phyloP scores from a whole-genome alignment of 2,797 vertebrate species.

The Rhinoraja longicauda region DNA sequence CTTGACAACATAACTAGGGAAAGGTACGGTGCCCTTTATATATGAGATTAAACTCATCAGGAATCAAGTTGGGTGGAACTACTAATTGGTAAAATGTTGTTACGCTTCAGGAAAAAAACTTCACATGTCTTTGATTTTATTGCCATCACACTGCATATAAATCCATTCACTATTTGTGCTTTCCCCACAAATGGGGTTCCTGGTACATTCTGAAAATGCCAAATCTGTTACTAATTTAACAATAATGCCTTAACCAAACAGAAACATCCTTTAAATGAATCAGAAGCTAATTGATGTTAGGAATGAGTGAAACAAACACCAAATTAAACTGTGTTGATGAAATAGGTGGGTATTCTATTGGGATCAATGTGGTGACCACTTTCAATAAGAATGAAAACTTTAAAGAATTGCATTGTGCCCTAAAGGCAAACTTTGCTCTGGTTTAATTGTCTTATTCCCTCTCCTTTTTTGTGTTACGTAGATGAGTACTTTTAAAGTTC shows the following conservation, averaged over 20 bases:
- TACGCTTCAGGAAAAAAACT: not conserved
- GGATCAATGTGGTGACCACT: not conserved
- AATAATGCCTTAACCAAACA: not conserved
- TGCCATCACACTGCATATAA: not conserved
- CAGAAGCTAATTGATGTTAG: not conserved
- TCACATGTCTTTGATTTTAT: not conserved
- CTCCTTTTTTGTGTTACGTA: not conserved
- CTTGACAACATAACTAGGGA: not conserved
- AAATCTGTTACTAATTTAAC: not conserved
- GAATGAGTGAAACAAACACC: slow-evolving; percentile 5
- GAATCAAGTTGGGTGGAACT: not conserved
- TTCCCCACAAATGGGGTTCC: not conserved
- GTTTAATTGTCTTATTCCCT: not conserved
- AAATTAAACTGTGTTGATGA: slow-evolving; percentile 2
- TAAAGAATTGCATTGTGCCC: slow-evolving; percentile 28
- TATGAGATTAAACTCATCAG: not conserved
- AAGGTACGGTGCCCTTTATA: not conserved
- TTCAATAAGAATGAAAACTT: slow-evolving; percentile 27
- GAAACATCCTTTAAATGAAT: not conserved
- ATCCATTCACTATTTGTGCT: not conserved
- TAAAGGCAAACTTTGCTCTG: not conserved
- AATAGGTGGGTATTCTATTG: not conserved
- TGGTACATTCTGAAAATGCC: not conserved
- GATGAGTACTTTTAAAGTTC: slow-evolving; percentile 19
- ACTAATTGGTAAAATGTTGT: not conserved